These are phyloP conservation scores for Eublepharis macularius DNA, from an alignment of 2,113 vertebrate species.

Conservation along the genomic window DNA sequence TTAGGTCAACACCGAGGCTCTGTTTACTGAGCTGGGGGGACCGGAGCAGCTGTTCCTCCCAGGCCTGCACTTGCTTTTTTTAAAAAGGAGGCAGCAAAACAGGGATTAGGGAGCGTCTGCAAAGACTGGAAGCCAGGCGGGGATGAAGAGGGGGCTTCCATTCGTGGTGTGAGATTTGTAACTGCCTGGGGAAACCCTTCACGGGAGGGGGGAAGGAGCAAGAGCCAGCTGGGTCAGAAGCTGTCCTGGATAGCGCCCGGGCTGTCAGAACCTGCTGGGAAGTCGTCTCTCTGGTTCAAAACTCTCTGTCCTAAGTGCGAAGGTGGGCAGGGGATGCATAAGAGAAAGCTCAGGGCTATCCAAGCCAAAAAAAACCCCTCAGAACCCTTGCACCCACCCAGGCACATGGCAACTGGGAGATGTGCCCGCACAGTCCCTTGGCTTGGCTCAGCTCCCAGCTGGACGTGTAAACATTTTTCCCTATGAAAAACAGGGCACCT, in stretches of 20 bases:
- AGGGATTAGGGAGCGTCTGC: conserved; percentile 55
- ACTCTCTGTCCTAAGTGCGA: no score
- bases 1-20: conserved; percentile 50
- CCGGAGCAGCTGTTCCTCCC: conserved; percentile 64
- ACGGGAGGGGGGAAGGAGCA: not conserved
- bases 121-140: conserved; percentile 49
- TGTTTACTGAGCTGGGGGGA: conserved; percentile 22
- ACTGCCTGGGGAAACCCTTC: not conserved
- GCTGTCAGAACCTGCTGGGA: no score
- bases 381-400: no score
- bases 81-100: conserved; percentile 21
- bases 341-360: no score
- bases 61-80: not conserved
- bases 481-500: not conserved
- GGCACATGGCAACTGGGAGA: no score
- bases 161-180: not conserved
- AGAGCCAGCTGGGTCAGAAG: not conserved
- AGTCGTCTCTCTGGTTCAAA: not conserved
- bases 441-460: not conserved
- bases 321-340: not conserved
- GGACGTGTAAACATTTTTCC: not conserved
- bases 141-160: not conserved
- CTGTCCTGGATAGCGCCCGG: not conserved
- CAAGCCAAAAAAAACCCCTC: no score
- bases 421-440: no score